phyloP scores from a whole-genome alignment of 1,140 invertebrate species.

The Antheraea mylitta region DNA sequence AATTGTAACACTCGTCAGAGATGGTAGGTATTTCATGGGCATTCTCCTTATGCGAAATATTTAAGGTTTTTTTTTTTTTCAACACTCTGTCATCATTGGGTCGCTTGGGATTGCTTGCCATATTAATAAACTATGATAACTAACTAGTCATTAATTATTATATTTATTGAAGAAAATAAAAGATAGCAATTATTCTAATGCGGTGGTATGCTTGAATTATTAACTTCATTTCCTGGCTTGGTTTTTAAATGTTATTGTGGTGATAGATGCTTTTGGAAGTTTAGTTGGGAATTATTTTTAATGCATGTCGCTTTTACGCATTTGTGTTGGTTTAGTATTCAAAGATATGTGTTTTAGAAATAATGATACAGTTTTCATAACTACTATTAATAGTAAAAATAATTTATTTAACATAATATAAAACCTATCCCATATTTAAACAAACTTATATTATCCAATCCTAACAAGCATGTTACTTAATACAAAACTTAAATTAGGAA shows the following conservation, averaged over 20 bases:
- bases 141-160: not conserved
- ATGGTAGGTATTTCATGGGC: too few relatives aligned
- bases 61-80: too few relatives aligned
- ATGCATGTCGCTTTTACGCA: not conserved
- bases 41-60: too few relatives aligned
- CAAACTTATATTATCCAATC: not conserved
- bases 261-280: not conserved
- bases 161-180: not conserved
- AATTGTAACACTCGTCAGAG: too few relatives aligned
- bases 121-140: not conserved
- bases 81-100: not conserved
- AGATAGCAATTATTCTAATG: not conserved
- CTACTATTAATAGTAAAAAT: not conserved
- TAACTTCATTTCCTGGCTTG: not conserved
- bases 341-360: not conserved
- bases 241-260: not conserved
- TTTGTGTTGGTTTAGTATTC: not conserved
- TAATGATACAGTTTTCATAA: not conserved
- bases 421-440: not conserved
- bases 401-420: constrained; percentile 1
- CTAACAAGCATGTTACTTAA: not conserved
- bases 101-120: not conserved
- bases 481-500: not conserved
- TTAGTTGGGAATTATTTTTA: not conserved
- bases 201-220: not conserved